Conservation (phyloP, 2,113 vertebrate species). For the Poeciliopsis occidentalis region DNA sequence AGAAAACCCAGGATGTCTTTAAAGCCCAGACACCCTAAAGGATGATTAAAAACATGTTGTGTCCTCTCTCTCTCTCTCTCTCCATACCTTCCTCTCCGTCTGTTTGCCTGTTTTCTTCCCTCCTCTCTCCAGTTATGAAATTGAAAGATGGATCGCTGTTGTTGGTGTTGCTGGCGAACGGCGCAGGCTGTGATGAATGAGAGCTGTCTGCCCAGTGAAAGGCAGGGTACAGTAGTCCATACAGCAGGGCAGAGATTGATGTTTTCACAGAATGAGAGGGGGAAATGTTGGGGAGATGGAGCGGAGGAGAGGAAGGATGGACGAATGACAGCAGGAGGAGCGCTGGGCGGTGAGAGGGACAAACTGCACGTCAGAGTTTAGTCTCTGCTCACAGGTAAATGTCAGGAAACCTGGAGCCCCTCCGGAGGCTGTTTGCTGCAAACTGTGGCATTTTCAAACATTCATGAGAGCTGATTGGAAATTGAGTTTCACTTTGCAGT, state of each 20-base stretch:
- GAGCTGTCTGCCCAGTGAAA: slow-evolving; percentile 64
- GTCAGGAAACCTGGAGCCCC: slow-evolving; percentile 36
- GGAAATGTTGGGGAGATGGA: slow-evolving; percentile 32
- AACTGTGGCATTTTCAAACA: slow-evolving; percentile 52
- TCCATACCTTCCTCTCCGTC: slow-evolving; percentile 14
- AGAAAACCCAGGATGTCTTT: too few relatives aligned
- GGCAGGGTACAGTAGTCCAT: slow-evolving; percentile 56
- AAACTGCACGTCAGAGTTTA: slow-evolving; percentile 25
- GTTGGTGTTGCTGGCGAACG: slow-evolving; percentile 61
- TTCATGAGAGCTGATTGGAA: slow-evolving; percentile 57
- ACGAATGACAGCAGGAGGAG: slow-evolving; percentile 43
- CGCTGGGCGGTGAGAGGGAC: slow-evolving; percentile 37
- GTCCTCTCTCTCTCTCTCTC: background rate
- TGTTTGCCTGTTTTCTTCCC: slow-evolving; percentile 39
- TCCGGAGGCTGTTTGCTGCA: slow-evolving; percentile 18
- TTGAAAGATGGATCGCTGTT: slow-evolving; percentile 68
- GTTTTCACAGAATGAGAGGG: slow-evolving; percentile 51
- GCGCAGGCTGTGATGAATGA: slow-evolving; percentile 68
- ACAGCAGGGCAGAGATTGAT: slow-evolving; percentile 61
- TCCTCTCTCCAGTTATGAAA: slow-evolving; percentile 71
- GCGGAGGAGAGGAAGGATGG: slow-evolving; percentile 33
- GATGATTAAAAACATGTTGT: background rate
- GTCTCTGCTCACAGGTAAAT: slow-evolving; percentile 42
- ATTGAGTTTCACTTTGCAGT: slow-evolving; percentile 38
- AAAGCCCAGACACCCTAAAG: background rate